phyloP scores from a whole-genome alignment of 1,140 invertebrate genomes.

The Hermatobates lingyangjiaoensis region DNA sequence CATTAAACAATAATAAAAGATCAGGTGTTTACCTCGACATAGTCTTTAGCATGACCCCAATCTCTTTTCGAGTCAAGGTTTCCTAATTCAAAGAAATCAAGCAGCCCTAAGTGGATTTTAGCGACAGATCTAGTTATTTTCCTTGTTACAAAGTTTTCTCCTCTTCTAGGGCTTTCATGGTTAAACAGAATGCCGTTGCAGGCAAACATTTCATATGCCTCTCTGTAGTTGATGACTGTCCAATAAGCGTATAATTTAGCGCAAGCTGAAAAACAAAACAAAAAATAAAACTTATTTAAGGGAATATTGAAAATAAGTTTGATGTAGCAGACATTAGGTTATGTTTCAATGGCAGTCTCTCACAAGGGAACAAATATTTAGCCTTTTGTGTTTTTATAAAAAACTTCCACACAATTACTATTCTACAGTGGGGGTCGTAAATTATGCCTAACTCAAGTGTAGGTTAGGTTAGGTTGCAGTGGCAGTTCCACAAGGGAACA shows the following conservation, averaged over 20 bases:
- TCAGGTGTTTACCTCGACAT: constrained; percentile 76
- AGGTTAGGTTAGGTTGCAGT: too few relatives aligned
- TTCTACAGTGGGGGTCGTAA: too few relatives aligned
- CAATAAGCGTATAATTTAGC: constrained; percentile 98
- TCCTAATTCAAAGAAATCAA: constrained; percentile 78
- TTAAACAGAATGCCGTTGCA: constrained; percentile 99
- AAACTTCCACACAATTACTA: too few relatives aligned
- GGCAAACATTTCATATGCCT: constrained; percentile 94
- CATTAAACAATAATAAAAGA: too few relatives aligned
- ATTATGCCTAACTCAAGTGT: too few relatives aligned
- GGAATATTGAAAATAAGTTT: background rate
- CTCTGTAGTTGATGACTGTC: constrained; percentile 96
- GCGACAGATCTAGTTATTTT: constrained; percentile 96
- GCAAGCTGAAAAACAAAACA: constrained; percentile 48
- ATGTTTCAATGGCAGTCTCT: too few relatives aligned
- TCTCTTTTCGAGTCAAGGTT: constrained; percentile 92
- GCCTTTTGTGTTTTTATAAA: too few relatives aligned
- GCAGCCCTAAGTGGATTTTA: constrained; percentile 77
- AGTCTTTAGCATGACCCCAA: constrained; percentile 99
- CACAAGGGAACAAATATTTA: too few relatives aligned
- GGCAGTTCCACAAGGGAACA: too few relatives aligned
- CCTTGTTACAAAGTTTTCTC: constrained; percentile 96
- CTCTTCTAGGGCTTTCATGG: constrained; percentile 93
- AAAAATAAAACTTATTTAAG: background rate
- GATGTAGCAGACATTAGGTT: too few relatives aligned